Conservation (phyloP, 2,888 invertebrate species). For the Nebria salina region DNA sequence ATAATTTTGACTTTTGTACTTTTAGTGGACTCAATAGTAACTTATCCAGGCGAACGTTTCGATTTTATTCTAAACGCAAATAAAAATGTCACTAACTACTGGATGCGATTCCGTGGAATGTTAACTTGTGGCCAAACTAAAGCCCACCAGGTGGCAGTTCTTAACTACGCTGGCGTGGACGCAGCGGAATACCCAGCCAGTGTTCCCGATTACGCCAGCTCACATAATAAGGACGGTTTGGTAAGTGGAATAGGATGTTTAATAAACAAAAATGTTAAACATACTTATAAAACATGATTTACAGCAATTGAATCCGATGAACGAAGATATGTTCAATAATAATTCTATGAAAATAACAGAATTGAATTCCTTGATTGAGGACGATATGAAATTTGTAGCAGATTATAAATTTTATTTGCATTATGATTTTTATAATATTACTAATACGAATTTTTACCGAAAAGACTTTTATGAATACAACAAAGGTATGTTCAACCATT, state of each 20-base stretch:
- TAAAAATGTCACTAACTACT: constrained; percentile 75
- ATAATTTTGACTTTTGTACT: constrained; percentile 25
- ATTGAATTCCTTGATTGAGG: constrained; percentile 69
- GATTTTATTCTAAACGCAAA: constrained; percentile 83
- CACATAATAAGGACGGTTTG: constrained; percentile 68
- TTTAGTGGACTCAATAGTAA: constrained; percentile 72
- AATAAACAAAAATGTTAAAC: constrained; percentile 1
- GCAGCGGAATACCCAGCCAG: constrained; percentile 66
- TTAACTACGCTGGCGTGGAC: constrained; percentile 72
- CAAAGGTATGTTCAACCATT: constrained; percentile 66
- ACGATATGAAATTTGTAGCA: constrained; percentile 71
- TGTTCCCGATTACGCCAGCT: constrained; percentile 70
- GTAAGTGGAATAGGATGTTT: constrained; percentile 61
- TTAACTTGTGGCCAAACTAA: constrained; percentile 85
- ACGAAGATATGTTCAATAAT: constrained; percentile 74
- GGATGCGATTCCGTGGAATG: constrained; percentile 82
- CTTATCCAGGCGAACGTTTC: constrained; percentile 89
- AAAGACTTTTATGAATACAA: constrained; percentile 77
- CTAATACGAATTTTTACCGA: constrained; percentile 83
- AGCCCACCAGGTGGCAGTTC: constrained; percentile 72
- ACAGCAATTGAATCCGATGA: constrained; percentile 83
- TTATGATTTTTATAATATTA: constrained; percentile 87
- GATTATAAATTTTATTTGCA: constrained; percentile 86
- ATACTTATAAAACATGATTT: constrained; percentile 45
- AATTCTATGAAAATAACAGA: constrained; percentile 74